Evolutionary conservation across 2,113 vertebrate species (phyloP).

Genomic region (Tychaedon coryphoeus): DNA sequence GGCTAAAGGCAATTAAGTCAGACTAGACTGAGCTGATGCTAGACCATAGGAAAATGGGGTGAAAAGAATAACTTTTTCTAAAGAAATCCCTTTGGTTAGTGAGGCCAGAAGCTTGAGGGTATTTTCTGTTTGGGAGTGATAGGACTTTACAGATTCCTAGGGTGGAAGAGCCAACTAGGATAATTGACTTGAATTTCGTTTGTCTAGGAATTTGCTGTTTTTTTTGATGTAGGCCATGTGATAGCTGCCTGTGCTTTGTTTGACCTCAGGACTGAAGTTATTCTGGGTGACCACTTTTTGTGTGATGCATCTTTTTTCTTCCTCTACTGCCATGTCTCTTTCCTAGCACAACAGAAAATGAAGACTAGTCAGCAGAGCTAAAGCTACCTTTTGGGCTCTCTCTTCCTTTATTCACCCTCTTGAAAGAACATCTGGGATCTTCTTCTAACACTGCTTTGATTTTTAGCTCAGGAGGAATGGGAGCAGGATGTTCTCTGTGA

Average conservation of each 20-base stretch:
- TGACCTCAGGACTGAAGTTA: neutral
- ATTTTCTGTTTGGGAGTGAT: neutral
- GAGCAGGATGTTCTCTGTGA: constrained; percentile 40
- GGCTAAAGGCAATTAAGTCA: neutral
- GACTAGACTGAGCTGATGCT: neutral
- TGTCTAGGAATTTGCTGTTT: neutral
- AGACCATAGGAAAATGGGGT: neutral
- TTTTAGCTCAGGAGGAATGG: constrained; percentile 24
- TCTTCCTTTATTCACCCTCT: neutral
- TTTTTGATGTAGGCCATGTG: neutral
- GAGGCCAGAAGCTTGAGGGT: neutral
- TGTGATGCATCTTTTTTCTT: neutral
- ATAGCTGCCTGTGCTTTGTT: neutral
- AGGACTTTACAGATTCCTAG: neutral
- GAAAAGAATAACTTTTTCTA: neutral
- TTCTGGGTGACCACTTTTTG: neutral
- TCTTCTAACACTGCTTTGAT: constrained; percentile 35
- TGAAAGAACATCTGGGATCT: constrained; percentile 40
- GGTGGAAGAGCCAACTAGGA: neutral
- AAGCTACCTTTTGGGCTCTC: neutral
- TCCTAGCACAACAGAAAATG: neutral
- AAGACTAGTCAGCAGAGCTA: neutral
- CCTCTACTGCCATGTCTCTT: neutral
- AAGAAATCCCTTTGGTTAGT: neutral
- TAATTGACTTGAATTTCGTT: neutral